A percentile compares a stretch with the other conserved stretches of the same genome.
phyloP scores from a whole-genome alignment of 1,140 invertebrate species.

The Tyrophagus putrescentiae region DNA sequence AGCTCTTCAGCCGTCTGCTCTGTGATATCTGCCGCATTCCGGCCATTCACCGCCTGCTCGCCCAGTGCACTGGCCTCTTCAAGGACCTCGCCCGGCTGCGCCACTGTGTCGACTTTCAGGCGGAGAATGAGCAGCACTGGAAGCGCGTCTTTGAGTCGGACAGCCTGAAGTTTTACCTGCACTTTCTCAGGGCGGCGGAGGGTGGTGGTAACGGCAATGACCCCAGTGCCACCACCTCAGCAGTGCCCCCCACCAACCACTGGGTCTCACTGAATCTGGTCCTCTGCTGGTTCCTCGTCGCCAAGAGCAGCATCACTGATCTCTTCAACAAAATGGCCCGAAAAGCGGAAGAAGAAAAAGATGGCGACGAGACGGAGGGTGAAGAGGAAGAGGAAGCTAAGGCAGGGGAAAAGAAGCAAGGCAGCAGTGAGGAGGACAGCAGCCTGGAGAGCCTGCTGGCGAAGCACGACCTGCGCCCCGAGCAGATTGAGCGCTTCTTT shows the following conservation, averaged over 20 bases:
- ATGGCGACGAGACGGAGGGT: too few species aligned
- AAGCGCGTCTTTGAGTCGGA: conserved; percentile 13
- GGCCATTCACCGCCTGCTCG: neutral
- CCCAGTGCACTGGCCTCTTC: neutral
- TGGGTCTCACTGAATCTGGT: conserved; percentile 12
- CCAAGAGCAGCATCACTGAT: neutral
- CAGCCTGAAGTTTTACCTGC: neutral
- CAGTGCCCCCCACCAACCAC: neutral
- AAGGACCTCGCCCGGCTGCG: neutral
- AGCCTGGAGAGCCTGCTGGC: neutral
- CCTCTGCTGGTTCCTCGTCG: conserved; percentile 8
- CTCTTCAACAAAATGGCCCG: too few species aligned
- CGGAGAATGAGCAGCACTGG: conserved; percentile 8
- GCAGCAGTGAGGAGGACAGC: too few species aligned
- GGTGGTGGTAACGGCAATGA: too few species aligned
- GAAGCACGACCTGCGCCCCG: neutral
- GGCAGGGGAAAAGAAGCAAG: too few species aligned
- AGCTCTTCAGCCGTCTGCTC: conserved; percentile 2
- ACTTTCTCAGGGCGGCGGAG: neutral
- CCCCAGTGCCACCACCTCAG: neutral
- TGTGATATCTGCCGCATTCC: conserved; percentile 14
- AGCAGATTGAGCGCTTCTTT: conserved; percentile 7
- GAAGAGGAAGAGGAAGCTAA: too few species aligned
- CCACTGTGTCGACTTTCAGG: conserved; percentile 7
- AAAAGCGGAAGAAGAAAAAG: neutral